Percentiles rank a stretch among this genome's conserved stretches.
Conservation (phyloP, 2,797 vertebrate species). For the Perodicticus potto region DNA sequence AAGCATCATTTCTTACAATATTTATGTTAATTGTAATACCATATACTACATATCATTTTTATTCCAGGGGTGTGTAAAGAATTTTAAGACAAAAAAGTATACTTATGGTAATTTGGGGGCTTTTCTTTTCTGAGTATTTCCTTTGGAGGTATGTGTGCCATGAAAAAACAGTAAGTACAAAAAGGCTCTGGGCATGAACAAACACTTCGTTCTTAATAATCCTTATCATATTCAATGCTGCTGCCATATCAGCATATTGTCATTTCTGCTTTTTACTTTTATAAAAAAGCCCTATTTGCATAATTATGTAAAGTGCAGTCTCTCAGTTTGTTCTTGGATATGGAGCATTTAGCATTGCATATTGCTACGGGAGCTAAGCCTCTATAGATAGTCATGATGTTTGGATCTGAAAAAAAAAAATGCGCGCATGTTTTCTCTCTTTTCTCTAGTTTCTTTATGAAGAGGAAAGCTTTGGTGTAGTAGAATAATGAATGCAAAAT, state of each 20-base stretch:
- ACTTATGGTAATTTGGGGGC: conserved; percentile 67
- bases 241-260: conserved; percentile 69
- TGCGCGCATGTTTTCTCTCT: not conserved
- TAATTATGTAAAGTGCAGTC: conserved; percentile 48
- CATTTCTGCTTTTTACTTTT: conserved; percentile 69
- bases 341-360: conserved; percentile 21
- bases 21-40: conserved; percentile 70
- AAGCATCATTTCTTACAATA: conserved; percentile 39
- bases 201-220: conserved; percentile 62
- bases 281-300: conserved; percentile 70
- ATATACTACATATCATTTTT: conserved; percentile 48
- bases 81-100: conserved; percentile 70
- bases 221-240: conserved; percentile 31
- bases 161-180: conserved; percentile 57
- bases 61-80: conserved; percentile 18
- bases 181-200: conserved; percentile 64
- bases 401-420: conserved; percentile 35
- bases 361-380: conserved; percentile 8
- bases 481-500: not conserved
- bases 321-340: conserved; percentile 40
- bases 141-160: conserved; percentile 60
- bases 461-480: not conserved
- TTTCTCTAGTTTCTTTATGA: conserved; percentile 5
- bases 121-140: conserved; percentile 61
- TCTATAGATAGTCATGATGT: conserved; percentile 51